Percentiles rank a stretch among this genome's conserved stretches.
Conservation (phyloP, 2,888 invertebrate species). For the Hecatera dysodea region DNA sequence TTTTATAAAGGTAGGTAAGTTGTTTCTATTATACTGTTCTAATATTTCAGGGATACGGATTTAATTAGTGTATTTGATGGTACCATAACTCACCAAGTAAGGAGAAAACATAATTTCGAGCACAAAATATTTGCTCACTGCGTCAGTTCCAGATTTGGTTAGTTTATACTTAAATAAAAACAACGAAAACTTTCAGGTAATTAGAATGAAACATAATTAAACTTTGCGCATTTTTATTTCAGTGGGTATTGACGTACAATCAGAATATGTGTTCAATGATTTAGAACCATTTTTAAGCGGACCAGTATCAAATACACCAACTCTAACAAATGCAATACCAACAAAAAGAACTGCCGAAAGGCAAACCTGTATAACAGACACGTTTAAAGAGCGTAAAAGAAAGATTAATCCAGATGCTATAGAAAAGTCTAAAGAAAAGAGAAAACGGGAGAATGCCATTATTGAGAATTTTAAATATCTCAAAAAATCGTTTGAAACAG, state of each 20-base stretch:
- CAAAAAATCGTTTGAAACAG: slow-evolving; percentile 77
- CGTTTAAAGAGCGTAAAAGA: slow-evolving; percentile 80
- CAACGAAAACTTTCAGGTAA: neutral
- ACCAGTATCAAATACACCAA: neutral
- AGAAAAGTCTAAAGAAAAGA: slow-evolving; percentile 81
- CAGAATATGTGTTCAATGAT: slow-evolving; percentile 80
- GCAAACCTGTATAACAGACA: slow-evolving; percentile 75
- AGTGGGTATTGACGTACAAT: slow-evolving; percentile 90
- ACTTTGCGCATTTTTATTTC: slow-evolving; percentile 64
- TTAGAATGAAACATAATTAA: neutral
- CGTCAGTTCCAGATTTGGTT: slow-evolving; percentile 91
- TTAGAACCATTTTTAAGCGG: slow-evolving; percentile 63
- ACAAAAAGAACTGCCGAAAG: slow-evolving; percentile 59
- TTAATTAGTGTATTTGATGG: slow-evolving; percentile 85
- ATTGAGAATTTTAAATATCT: slow-evolving; percentile 78
- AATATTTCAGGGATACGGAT: slow-evolving; percentile 82
- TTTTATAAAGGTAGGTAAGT: too few species aligned
- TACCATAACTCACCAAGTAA: slow-evolving; percentile 82
- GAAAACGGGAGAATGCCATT: slow-evolving; percentile 78
- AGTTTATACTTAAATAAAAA: slow-evolving; percentile 50
- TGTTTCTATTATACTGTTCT: neutral
- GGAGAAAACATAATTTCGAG: slow-evolving; percentile 80
- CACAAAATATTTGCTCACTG: slow-evolving; percentile 89
- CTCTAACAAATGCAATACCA: slow-evolving; percentile 25
- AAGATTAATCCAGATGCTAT: slow-evolving; percentile 66